Conservation (phyloP, 2,797 vertebrate species). For the Dryobates pubescens region DNA sequence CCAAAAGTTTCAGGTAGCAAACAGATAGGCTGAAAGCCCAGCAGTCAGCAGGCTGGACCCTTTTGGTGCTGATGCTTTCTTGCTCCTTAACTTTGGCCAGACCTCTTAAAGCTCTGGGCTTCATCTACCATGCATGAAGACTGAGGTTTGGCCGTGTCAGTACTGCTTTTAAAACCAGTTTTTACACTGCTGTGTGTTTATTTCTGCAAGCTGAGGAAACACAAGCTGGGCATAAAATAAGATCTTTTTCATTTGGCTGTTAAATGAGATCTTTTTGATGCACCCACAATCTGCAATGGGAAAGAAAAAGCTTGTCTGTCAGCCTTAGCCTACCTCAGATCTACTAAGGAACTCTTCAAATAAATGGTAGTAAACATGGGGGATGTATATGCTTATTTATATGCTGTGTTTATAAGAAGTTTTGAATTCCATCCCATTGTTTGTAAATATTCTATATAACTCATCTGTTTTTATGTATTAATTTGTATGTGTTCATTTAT, state of each 20-base stretch:
- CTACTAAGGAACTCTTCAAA: constrained; percentile 47
- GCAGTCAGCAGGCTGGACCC: not conserved
- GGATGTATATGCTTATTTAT: constrained; percentile 58
- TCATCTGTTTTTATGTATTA: constrained; percentile 76
- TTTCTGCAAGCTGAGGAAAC: constrained; percentile 8
- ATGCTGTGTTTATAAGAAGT: constrained; percentile 58
- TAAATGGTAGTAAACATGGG: constrained; percentile 12
- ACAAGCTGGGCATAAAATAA: not conserved
- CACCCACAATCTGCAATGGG: not conserved
- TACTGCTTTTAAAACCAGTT: not conserved
- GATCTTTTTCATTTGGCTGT: not conserved
- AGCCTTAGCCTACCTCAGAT: constrained; percentile 25
- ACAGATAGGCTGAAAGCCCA: not conserved
- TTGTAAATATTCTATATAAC: constrained; percentile 76
- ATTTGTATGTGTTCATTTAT: constrained; percentile 75
- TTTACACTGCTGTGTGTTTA: not conserved
- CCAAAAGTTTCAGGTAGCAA: not conserved
- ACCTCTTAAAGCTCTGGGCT: not conserved
- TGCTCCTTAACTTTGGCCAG: not conserved
- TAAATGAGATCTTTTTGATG: not conserved
- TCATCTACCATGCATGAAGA: not conserved
- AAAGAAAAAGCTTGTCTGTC: constrained; percentile 18
- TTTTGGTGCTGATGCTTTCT: not conserved
- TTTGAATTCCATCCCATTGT: constrained; percentile 71
- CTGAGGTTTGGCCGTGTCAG: not conserved